phyloP scores from a whole-genome alignment of 2,113 vertebrate genomes.

The Cottus gobio region DNA sequence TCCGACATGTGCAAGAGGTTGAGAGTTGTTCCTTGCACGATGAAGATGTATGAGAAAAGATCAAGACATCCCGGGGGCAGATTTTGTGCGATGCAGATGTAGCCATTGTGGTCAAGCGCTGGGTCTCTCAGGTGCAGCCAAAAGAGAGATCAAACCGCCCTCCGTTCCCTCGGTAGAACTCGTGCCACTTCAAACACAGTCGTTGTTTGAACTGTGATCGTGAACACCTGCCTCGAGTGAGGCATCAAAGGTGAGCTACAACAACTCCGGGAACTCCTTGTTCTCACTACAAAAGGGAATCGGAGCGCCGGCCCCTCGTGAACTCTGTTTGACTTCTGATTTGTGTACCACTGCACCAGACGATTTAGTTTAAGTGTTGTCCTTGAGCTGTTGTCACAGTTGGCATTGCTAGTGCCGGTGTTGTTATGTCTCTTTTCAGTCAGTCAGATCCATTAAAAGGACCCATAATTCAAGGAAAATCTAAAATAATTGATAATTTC shows the following conservation, averaged over 20 bases:
- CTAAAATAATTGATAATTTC: neutral
- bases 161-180: conserved; percentile 36
- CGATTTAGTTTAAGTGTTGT: neutral
- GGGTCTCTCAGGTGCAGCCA: conserved; percentile 50
- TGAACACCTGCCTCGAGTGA: conserved; percentile 69
- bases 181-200: conserved; percentile 70
- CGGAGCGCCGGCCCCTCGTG: conserved; percentile 31
- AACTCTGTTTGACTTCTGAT: conserved; percentile 53
- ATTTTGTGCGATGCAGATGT: conserved; percentile 47
- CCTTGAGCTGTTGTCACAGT: neutral
- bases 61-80: neutral
- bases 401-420: neutral
- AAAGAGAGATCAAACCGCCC: conserved; percentile 62
- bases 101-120: conserved; percentile 45
- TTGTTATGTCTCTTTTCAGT: neutral
- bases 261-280: conserved; percentile 40
- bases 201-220: conserved; percentile 53
- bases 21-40: neutral
- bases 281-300: conserved; percentile 59
- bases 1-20: neutral
- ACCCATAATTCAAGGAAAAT: neutral
- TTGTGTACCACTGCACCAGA: conserved; percentile 13
- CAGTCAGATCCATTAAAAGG: neutral
- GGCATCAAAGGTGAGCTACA: conserved; percentile 62
- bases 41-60: neutral